Conservation (phyloP, 2,888 invertebrate genomes). For the Volucella inflata region DNA sequence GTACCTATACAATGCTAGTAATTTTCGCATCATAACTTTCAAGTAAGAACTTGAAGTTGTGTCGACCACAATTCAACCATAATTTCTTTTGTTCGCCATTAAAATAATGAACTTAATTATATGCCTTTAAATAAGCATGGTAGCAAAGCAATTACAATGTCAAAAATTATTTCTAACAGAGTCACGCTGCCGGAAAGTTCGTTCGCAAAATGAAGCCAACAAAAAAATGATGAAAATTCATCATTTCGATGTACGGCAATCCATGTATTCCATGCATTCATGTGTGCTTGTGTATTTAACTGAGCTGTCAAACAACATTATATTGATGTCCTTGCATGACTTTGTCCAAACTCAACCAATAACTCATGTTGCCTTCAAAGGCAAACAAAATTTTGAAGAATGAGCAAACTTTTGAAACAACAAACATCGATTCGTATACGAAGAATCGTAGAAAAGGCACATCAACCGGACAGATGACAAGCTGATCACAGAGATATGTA, state of each 20-base stretch:
- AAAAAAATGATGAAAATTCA: constrained; percentile 2
- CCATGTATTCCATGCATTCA: background rate
- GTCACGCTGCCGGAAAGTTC: background rate
- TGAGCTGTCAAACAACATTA: constrained; percentile 62
- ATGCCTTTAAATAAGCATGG: constrained; percentile 1
- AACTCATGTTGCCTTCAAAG: constrained; percentile 61
- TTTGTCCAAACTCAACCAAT: constrained; percentile 63
- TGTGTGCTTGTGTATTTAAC: constrained; percentile 9
- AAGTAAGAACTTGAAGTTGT: background rate
- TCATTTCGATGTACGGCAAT: background rate
- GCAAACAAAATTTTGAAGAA: constrained; percentile 63
- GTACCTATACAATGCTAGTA: no score
- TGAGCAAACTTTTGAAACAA: constrained; percentile 68
- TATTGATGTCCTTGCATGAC: constrained; percentile 72
- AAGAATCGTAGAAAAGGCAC: background rate
- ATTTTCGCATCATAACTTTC: background rate
- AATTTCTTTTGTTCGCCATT: background rate
- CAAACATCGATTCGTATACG: constrained; percentile 45
- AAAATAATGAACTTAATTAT: constrained; percentile 24
- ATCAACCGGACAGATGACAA: constrained; percentile 8
- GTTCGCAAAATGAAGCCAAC: background rate
- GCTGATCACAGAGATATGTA: constrained; percentile 3
- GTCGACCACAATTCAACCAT: constrained; percentile 2
- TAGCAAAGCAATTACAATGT: constrained; percentile 12
- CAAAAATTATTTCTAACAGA: background rate